Evolutionary conservation across 2,113 vertebrate species (phyloP).

Genomic region (Poecilia latipinna): DNA sequence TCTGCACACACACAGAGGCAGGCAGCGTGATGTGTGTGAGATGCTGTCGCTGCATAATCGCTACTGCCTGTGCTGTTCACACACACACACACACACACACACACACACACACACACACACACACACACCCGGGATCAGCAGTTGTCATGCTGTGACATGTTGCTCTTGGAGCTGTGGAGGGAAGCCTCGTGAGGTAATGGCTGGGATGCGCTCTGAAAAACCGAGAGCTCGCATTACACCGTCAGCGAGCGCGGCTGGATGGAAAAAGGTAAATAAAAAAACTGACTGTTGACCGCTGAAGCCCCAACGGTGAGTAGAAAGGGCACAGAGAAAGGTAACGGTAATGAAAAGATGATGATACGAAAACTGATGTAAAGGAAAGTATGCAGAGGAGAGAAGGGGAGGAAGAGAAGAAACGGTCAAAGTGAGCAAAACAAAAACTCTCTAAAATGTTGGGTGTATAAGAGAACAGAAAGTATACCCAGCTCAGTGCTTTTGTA

Average conservation of each 20-base stretch:
- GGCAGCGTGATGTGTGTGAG: slow-evolving; percentile 24
- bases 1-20: slow-evolving; percentile 11
- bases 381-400: not conserved
- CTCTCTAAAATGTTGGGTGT: too few relatives aligned
- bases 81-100: slow-evolving; percentile 4
- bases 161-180: slow-evolving; percentile 53
- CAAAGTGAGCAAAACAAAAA: not conserved
- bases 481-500: not conserved
- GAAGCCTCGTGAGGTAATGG: slow-evolving; percentile 58
- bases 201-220: slow-evolving; percentile 25
- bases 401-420: not conserved
- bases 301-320: not conserved
- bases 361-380: not conserved
- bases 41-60: slow-evolving; percentile 53
- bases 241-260: not conserved
- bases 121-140: slow-evolving; percentile 29
- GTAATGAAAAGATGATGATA: not conserved
- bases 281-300: not conserved
- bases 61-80: slow-evolving; percentile 46
- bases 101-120: not conserved
- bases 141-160: slow-evolving; percentile 66
- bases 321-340: not conserved
- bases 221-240: slow-evolving; percentile 3
- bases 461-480: not conserved
- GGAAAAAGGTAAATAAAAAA: not conserved